Percentiles rank a stretch among this genome's conserved stretches.
Evolutionary conservation across 2,797 vertebrate genomes (phyloP).

Genomic region (Eidolon dupreanum): DNA sequence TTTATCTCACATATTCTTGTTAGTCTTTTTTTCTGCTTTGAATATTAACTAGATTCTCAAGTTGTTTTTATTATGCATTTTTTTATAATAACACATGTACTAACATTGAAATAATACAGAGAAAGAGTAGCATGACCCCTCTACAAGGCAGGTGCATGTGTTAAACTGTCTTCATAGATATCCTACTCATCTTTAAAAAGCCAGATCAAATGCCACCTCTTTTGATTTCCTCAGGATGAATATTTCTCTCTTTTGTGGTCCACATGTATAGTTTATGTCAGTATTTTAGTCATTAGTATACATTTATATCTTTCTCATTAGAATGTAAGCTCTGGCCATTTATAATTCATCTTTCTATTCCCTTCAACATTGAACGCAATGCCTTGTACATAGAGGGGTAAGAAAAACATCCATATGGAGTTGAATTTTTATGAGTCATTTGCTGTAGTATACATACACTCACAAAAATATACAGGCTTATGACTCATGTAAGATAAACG

Average conservation of each 20-base stretch:
- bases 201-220: neutral
- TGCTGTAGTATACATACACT: neutral
- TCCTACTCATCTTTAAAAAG: conserved; percentile 13
- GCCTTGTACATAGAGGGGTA: neutral
- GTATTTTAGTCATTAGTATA: neutral
- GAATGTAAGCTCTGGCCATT: neutral
- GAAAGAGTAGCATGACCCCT: neutral
- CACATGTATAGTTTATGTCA: neutral
- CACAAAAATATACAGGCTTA: neutral
- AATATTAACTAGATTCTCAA: neutral
- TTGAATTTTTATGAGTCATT: neutral
- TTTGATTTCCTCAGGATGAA: neutral
- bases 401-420: neutral
- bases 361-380: neutral
- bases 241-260: neutral
- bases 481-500: neutral
- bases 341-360: neutral
- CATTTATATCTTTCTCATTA: neutral
- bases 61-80: neutral
- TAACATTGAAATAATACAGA: neutral
- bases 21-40: neutral
- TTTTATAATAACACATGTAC: neutral
- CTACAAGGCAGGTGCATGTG: neutral
- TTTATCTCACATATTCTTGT: neutral
- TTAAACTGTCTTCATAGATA: neutral